These are phyloP conservation scores for Temnothorax ravouxi DNA, from an alignment of 2,888 invertebrate genomes.

Conservation along the genomic window DNA sequence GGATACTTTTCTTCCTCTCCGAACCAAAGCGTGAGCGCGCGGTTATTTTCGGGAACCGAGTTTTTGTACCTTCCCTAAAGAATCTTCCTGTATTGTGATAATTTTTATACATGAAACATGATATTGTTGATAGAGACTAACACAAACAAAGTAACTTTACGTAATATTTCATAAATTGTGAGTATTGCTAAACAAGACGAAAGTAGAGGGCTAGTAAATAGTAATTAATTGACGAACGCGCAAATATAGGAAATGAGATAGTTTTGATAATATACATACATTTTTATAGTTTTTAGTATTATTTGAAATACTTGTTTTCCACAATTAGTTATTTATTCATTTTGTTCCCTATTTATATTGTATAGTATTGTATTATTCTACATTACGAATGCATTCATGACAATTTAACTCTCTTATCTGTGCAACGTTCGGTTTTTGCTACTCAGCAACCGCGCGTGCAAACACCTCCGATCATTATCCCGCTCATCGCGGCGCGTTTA, in stretches of 20 bases:
- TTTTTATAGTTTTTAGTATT: neutral
- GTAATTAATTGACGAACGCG: neutral
- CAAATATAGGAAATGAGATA: neutral
- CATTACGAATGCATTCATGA: neutral
- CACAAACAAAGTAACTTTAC: neutral
- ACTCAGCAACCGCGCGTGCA: slow-evolving; percentile 5
- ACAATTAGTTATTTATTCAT: neutral
- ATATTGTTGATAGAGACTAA: neutral
- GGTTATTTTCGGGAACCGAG: neutral
- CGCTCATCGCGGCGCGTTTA: slow-evolving; percentile 18
- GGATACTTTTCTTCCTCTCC: slow-evolving; percentile 24
- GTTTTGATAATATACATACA: neutral
- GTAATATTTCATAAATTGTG: neutral
- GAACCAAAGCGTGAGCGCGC: neutral
- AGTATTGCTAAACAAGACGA: neutral
- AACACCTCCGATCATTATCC: slow-evolving; percentile 39
- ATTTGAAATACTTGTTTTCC: neutral
- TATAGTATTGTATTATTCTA: neutral
- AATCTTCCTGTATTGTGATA: neutral
- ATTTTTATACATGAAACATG: neutral
- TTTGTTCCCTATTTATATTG: neutral
- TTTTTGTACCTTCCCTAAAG: neutral
- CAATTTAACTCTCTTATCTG: neutral
- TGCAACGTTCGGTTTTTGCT: neutral
- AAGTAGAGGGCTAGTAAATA: neutral